Base-by-base conservation (phyloP, 2,797 vertebrate genomes). In the Podarcis siculus region DNA sequence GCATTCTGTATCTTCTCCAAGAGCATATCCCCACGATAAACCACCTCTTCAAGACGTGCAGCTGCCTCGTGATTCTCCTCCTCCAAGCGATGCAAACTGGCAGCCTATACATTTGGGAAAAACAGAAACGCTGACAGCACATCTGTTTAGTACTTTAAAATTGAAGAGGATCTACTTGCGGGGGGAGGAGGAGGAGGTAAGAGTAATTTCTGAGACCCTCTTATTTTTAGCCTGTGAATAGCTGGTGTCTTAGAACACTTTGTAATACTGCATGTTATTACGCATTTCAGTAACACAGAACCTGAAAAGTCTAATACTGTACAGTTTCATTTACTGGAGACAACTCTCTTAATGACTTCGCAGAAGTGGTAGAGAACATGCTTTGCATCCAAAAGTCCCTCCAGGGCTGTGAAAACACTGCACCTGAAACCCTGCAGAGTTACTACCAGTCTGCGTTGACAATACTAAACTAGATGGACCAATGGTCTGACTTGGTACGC, bases 31-130 rank as follows among this genome's bases (percentile, higher is more conserved):
- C 99, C 99, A 0, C 98, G 97, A 91, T 97, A 98, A 81, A 99
- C 99, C 4, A 99, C 98, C 83, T 99, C 98, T 91, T 99, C 98
- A 87, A 99, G 97, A 8, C 98, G 98, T 0, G 97, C 97, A 0
- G 99, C 98, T 0, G 99, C 99, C 2, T 98, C 98, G 0, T 99
- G 98, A 92, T 99, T 99, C 96, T 99, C 99, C 95, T 99, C 99
- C 89, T 99, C 99, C 81, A 99, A 95, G 92, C 98, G 98, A 89
- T 97, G 95, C 37, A 99, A 97, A 90, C 99, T 99, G 72, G 98
- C 98, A 71, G 98, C 98, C 99, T 99, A 93, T 9, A 88, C 49
- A 92, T 45, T 82, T 89, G 67, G 93, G 81, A 32, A 88, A 92
- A 4, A 2, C 27, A 55, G 4, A 27, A 15, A 37, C 32, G n/a